phyloP scores from a whole-genome alignment of 1,140 invertebrate genomes.

The Brachionus sp. region DNA sequence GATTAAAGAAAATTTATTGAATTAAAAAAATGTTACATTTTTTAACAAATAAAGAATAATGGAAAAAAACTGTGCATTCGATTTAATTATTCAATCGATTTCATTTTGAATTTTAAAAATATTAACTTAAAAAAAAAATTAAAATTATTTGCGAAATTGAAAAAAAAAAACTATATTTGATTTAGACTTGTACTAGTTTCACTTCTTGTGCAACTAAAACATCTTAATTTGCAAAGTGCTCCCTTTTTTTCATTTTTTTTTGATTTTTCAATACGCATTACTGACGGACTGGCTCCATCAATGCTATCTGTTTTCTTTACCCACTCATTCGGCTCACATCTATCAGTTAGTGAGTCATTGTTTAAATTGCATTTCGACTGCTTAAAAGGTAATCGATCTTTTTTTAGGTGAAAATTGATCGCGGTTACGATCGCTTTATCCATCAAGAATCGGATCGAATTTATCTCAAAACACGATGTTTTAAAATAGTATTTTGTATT shows the following conservation, averaged over 20 bases:
- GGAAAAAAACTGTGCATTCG: not conserved
- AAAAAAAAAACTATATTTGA: not conserved
- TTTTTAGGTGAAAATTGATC: constrained; percentile 41
- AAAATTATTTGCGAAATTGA: not conserved
- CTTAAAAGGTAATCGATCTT: constrained; percentile 12
- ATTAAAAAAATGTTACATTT: not conserved
- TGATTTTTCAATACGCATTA: not conserved
- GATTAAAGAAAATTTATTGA: not conserved
- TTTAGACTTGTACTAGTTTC: constrained; percentile 19
- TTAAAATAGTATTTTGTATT: constrained; percentile 35
- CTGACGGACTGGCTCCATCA: not conserved
- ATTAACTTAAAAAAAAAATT: not conserved
- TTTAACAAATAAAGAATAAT: not conserved
- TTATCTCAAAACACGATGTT: constrained; percentile 1
- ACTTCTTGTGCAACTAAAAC: constrained; percentile 38
- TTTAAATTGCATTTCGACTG: not conserved
- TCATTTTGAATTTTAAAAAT: constrained; percentile 12
- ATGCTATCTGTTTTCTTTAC: not conserved
- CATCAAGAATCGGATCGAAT: constrained; percentile 41
- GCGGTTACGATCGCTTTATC: constrained; percentile 34
- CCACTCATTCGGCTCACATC: not conserved
- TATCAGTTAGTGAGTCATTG: not conserved
- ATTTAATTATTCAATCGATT: not conserved
- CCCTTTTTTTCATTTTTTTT: not conserved
- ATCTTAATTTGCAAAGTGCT: not conserved